phyloP scores from a whole-genome alignment of 2,797 vertebrate genomes.

The Lutjanus campechanus region DNA sequence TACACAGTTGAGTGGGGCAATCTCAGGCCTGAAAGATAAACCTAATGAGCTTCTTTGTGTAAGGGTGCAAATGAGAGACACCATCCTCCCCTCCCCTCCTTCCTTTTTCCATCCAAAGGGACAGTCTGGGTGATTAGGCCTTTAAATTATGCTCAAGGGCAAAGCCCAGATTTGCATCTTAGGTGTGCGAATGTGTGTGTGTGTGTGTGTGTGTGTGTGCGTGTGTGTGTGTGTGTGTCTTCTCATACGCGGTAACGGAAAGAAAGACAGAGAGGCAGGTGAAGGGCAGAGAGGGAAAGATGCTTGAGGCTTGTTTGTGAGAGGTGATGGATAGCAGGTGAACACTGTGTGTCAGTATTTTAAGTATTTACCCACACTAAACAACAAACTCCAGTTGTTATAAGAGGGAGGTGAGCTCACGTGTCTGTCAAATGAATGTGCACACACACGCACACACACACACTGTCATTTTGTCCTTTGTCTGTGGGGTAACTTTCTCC shows the following conservation, averaged over 20 bases:
- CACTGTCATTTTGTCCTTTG: constrained; percentile 70
- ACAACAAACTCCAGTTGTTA: constrained; percentile 72
- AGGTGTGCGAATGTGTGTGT: constrained; percentile 71
- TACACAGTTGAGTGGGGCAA: constrained; percentile 91
- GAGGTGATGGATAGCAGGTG: constrained; percentile 67
- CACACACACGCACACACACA: constrained; percentile 27
- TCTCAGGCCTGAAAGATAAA: constrained; percentile 94
- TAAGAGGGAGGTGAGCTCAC: constrained; percentile 53
- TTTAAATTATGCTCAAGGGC: constrained; percentile 99
- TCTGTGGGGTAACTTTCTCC: constrained; percentile 78
- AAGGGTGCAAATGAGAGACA: constrained; percentile 97
- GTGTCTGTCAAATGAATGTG: constrained; percentile 42
- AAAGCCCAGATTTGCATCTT: constrained; percentile 99
- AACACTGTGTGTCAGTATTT: constrained; percentile 63
- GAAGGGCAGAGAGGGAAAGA: constrained; percentile 75
- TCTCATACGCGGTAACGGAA: constrained; percentile 49
- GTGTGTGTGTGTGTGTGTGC: constrained; percentile 42
- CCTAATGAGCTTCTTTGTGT: constrained; percentile 99
- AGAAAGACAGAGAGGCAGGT: constrained; percentile 89
- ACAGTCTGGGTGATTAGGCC: constrained; percentile 97
- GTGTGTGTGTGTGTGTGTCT: constrained; percentile 41
- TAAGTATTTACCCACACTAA: constrained; percentile 60
- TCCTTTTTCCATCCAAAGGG: constrained; percentile 81
- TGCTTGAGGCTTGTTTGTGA: constrained; percentile 77
- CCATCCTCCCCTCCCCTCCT: constrained; percentile 85